Base-by-base conservation (phyloP, 2,888 invertebrate species). In the Alcis repandata region DNA sequence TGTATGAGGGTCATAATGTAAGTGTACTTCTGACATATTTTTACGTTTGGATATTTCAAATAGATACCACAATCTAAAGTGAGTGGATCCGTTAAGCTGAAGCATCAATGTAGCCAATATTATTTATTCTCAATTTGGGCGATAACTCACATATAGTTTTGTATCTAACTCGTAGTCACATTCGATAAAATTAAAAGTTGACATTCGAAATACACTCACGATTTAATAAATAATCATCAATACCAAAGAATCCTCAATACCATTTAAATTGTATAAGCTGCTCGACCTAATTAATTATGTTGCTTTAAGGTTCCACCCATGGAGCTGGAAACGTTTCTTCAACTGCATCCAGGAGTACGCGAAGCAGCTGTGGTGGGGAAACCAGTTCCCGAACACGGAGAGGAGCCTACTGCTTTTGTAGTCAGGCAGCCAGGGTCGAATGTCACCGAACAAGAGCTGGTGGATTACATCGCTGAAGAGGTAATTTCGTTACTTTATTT, bases 281-380 rank as follows among this genome's bases (percentile, higher is more conserved):
- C 27, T 6, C 27, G 6, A 27, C 27, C 6, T 6, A 27, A 6
- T 4, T 27, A 27, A 27, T 4, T 27, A 27, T 6, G 43, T 61
- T 4, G 33, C 22, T 53, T 59, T n/a, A 40, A 95, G 95, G 93
- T 95, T n/a, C 95, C 97, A 0, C 98, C 98, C 9, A 95, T 98
- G 2, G 98, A 98, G 87, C 87, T 98, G 57, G 98, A 98, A 89
- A 95, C 95, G 1, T 81, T 98, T 53, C 87, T 98, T 4, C 89
- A 96, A 46, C 93, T 95, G 8, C 95, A 97, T 84, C 95, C 96
- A 0, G 94, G 92, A 57, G 95, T 98, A 1, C 91, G 92, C 56
- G 98, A 98, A 80, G 96, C 95, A 0, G 97, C 96, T 8, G 98
- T 98, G 1, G 94, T 97, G 70, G 98, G 97, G 1, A 88, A 95